A percentile compares a stretch with the other conserved stretches of the same genome.
Evolutionary conservation across 1,140 invertebrate species (phyloP).

Genomic region (Drosophila ananassae): DNA sequence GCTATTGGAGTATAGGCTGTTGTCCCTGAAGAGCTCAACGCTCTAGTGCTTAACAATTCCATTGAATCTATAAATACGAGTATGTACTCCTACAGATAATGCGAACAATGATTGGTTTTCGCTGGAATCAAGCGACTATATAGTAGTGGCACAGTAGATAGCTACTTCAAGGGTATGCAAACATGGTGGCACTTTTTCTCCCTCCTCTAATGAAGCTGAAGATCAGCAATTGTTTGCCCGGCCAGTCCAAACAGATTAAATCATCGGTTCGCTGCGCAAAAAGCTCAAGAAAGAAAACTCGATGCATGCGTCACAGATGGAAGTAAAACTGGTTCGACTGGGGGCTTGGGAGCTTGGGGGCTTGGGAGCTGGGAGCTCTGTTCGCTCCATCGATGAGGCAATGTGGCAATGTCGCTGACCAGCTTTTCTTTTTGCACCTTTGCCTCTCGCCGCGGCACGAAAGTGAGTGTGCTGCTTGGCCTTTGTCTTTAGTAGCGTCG

Average conservation of each 20-base stretch:
- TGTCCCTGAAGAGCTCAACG: conserved; percentile 15
- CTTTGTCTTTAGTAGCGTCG: conserved; percentile 48
- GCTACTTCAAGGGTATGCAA: conserved; percentile 45
- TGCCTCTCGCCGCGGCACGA: conserved; percentile 23
- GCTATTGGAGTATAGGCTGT: too few relatives aligned
- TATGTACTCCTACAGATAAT: conserved; percentile 7
- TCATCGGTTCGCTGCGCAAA: conserved; percentile 41
- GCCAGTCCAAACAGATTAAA: conserved; percentile 48
- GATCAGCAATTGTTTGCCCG: conserved; percentile 32
- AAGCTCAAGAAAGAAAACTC: conserved; percentile 32
- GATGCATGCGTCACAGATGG: conserved; percentile 66
- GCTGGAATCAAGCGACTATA: conserved; percentile 6
- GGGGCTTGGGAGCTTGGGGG: too few relatives aligned
- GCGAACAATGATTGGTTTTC: background rate
- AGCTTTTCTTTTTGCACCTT: conserved; percentile 56
- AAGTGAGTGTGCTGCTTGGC: conserved; percentile 58
- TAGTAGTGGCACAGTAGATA: conserved; percentile 3
- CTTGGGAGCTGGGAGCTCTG: background rate
- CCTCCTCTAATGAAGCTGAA: conserved; percentile 32
- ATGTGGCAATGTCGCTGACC: conserved; percentile 66
- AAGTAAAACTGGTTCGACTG: conserved; percentile 66
- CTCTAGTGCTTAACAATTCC: conserved; percentile 2
- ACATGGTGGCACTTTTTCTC: conserved; percentile 11
- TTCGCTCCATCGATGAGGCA: conserved; percentile 58
- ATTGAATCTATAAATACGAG: conserved; percentile 13